Percentiles rank a stretch among this genome's conserved stretches.
phyloP scores from a whole-genome alignment of 2,888 invertebrate genomes.

The Scotopteryx bipunctaria region DNA sequence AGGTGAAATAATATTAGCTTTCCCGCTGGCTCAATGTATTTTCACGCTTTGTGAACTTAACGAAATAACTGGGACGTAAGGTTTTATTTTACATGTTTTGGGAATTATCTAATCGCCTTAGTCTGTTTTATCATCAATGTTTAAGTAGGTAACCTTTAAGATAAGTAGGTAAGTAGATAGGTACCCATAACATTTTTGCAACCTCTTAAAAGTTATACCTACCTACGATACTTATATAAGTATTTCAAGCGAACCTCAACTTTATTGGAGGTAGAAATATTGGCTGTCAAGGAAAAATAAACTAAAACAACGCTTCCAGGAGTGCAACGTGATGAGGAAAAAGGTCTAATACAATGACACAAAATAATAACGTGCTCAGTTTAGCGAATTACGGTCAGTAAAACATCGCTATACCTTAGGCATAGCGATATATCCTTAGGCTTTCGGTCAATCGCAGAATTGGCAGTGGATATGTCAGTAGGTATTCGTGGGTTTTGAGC shows the following conservation, averaged over 20 bases:
- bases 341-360: slow-evolving; percentile 15
- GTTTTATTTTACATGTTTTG: neutral
- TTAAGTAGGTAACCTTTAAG: too few relatives aligned
- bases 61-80: slow-evolving; percentile 2
- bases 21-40: slow-evolving; percentile 24
- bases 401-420: slow-evolving; percentile 13
- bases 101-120: neutral
- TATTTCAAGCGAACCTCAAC: too few relatives aligned
- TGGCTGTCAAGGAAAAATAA: slow-evolving; percentile 7
- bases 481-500: slow-evolving; percentile 35
- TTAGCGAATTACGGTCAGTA: slow-evolving; percentile 32
- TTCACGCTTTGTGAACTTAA: slow-evolving; percentile 14
- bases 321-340: slow-evolving; percentile 28
- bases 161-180: too few relatives aligned
- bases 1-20: slow-evolving; percentile 28
- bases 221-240: too few relatives aligned
- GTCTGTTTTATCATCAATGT: too few relatives aligned
- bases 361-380: slow-evolving; percentile 31
- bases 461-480: slow-evolving; percentile 32
- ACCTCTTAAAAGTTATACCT: too few relatives aligned
- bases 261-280: slow-evolving; percentile 4
- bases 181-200: neutral
- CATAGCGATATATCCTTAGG: slow-evolving; percentile 28
- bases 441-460: slow-evolving; percentile 34
- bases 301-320: slow-evolving; percentile 5